A percentile compares a stretch with the other conserved stretches of the same genome.
These are phyloP conservation scores for Erithacus rubecula DNA, from an alignment of 2,797 vertebrate genomes.

Conservation along the genomic window DNA sequence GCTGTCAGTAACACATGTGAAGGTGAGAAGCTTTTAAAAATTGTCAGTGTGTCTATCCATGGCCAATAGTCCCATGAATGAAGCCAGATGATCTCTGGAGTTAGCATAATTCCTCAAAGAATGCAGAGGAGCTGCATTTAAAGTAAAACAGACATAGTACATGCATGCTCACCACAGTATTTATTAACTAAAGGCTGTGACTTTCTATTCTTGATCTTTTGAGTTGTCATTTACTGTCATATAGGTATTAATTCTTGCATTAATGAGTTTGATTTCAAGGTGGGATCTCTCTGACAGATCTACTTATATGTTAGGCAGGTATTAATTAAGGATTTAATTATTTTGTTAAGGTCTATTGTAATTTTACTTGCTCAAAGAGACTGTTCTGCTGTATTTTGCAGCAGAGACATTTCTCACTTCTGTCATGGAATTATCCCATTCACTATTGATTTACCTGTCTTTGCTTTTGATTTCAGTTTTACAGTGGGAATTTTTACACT, in stretches of 20 bases:
- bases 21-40: background rate
- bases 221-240: background rate
- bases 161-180: background rate
- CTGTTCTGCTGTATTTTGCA: background rate
- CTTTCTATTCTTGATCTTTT: background rate
- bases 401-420: background rate
- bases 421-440: background rate
- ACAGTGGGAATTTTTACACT: background rate
- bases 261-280: background rate
- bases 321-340: background rate
- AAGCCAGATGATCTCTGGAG: background rate
- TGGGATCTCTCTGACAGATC: background rate
- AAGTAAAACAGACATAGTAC: background rate
- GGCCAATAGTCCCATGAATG: background rate
- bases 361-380: background rate
- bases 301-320: background rate
- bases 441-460: background rate
- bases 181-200: background rate
- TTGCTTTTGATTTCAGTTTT: background rate
- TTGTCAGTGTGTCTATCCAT: background rate
- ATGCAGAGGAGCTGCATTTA: background rate
- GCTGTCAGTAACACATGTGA: background rate
- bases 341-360: background rate
- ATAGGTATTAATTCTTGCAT: background rate
- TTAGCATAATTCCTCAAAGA: background rate